Conservation (phyloP, 2,797 vertebrate species). For the Salmo trutta region DNA sequence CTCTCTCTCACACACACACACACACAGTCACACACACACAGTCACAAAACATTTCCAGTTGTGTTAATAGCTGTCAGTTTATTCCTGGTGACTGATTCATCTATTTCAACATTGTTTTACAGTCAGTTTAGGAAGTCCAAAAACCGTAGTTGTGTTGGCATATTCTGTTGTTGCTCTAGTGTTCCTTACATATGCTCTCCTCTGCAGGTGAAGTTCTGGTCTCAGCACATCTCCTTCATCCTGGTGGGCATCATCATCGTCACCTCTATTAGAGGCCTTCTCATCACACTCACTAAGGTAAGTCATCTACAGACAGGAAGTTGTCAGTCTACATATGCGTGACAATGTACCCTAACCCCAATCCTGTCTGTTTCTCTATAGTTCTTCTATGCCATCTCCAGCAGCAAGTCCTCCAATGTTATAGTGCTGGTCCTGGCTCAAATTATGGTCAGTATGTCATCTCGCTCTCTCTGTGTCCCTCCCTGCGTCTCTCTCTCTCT, state of each 20-base stretch:
- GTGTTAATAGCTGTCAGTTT: conserved; percentile 46
- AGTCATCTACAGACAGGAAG: neutral
- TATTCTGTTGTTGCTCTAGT: neutral
- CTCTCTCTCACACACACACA: neutral
- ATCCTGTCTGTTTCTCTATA: conserved; percentile 48
- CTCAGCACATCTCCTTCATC: conserved; percentile 98
- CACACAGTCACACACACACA: too few relatives aligned
- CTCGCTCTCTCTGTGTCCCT: too few relatives aligned
- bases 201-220: conserved; percentile 97
- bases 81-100: too few relatives aligned
- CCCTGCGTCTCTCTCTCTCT: too few relatives aligned
- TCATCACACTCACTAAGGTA: conserved; percentile 99
- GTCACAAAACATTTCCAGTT: conserved; percentile 25
- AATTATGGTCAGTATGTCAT: conserved; percentile 90
- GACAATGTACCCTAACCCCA: neutral
- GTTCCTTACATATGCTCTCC: neutral
- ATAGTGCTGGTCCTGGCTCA: conserved; percentile 97
- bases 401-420: conserved; percentile 98
- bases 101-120: too few relatives aligned
- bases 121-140: too few relatives aligned
- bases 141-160: neutral
- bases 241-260: conserved; percentile 98
- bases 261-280: conserved; percentile 93
- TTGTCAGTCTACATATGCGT: neutral
- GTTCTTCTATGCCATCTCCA: conserved; percentile 99